Conservation (phyloP, 2,113 vertebrate genomes). For the Eudyptes chrysolophus region DNA sequence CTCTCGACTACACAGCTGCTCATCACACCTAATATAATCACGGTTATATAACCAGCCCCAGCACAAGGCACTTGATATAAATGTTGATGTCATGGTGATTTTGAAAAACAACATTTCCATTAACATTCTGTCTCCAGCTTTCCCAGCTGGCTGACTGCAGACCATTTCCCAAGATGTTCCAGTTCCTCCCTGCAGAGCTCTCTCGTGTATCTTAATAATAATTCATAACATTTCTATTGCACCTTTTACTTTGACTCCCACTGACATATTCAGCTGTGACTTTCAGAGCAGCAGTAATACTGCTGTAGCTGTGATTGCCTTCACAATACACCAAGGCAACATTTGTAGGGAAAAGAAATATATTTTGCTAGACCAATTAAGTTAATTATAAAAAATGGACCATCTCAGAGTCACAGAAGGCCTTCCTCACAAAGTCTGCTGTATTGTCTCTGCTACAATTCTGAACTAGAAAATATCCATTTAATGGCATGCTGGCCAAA, state of each 20-base stretch:
- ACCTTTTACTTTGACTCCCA: conserved; percentile 52
- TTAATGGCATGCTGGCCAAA: not conserved
- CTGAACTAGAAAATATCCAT: not conserved
- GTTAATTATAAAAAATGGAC: not conserved
- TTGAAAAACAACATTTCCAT: conserved; percentile 61
- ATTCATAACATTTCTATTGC: conserved; percentile 55
- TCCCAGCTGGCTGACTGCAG: conserved; percentile 50
- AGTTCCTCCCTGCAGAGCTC: conserved; percentile 42
- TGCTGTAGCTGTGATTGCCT: conserved; percentile 7
- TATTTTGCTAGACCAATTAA: not conserved
- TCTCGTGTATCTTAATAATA: conserved; percentile 54
- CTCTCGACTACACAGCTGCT: not conserved
- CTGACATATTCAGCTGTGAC: conserved; percentile 27
- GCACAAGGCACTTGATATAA: conserved; percentile 34
- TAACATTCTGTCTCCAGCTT: conserved; percentile 50
- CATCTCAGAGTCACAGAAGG: not conserved
- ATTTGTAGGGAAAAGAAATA: conserved; percentile 6
- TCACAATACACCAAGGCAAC: not conserved
- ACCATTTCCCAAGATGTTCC: conserved; percentile 45
- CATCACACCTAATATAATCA: conserved; percentile 46
- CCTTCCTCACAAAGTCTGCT: not conserved
- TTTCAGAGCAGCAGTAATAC: not conserved
- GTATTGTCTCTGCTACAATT: not conserved
- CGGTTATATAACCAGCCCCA: conserved; percentile 9
- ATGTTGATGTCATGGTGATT: conserved; percentile 41